Evolutionary conservation across 2,888 invertebrate species (phyloP).

Genomic region (Cataglyphis livida): DNA sequence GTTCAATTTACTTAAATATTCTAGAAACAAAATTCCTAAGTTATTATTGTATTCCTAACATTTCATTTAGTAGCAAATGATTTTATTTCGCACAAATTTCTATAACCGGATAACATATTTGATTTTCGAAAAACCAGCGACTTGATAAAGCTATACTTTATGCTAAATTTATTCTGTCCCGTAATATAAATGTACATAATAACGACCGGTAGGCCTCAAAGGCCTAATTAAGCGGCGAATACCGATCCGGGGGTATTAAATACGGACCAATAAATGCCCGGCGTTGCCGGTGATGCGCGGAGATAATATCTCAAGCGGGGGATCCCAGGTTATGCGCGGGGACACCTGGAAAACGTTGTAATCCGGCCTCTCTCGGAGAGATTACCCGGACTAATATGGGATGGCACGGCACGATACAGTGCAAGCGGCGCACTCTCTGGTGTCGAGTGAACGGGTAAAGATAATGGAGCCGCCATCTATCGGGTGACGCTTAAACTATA

Average conservation of each 20-base stretch:
- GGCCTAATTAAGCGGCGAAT: slow-evolving; percentile 32
- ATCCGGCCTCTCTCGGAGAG: slow-evolving; percentile 17
- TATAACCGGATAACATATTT: neutral
- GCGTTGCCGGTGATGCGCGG: neutral
- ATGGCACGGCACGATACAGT: slow-evolving; percentile 40
- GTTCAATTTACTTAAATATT: neutral
- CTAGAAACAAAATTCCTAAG: neutral
- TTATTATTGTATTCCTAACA: neutral
- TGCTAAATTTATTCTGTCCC: slow-evolving; percentile 26
- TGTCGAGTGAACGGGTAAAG: slow-evolving; percentile 72
- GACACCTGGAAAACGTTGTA: slow-evolving; percentile 50
- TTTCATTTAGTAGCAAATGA: neutral
- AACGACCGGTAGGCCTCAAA: slow-evolving; percentile 17
- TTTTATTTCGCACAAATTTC: neutral
- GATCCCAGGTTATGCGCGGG: neutral
- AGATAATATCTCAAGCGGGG: slow-evolving; percentile 17
- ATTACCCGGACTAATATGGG: slow-evolving; percentile 46
- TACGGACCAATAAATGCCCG: neutral
- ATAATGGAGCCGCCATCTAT: slow-evolving; percentile 85
- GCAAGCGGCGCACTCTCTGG: slow-evolving; percentile 58
- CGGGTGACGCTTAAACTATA: slow-evolving; percentile 80
- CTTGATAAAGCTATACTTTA: slow-evolving; percentile 39
- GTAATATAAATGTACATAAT: slow-evolving; percentile 32
- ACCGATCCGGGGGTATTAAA: slow-evolving; percentile 10
- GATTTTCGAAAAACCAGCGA: neutral